A percentile compares a stretch with the other conserved stretches of the same genome.
phyloP scores from a whole-genome alignment of 2,113 vertebrate genomes.

The Podarcis muralis region DNA sequence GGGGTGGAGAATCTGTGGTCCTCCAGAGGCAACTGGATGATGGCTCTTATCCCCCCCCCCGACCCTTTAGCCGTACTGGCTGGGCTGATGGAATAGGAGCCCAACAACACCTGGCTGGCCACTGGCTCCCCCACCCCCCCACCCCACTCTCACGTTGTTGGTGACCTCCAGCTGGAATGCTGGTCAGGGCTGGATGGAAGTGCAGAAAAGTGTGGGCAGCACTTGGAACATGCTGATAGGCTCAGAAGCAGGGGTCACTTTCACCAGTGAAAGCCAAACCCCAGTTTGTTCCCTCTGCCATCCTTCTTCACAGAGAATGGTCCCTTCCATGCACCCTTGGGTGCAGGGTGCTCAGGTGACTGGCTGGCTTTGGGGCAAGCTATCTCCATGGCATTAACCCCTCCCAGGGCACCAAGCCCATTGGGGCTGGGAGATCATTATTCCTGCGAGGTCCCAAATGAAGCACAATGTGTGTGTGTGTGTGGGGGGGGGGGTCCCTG shows the following conservation, averaged over 20 bases:
- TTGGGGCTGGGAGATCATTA: neutral
- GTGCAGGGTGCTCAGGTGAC: neutral
- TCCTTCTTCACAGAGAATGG: neutral
- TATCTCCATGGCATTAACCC: neutral
- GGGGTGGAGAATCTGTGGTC: too few species aligned
- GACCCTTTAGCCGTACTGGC: too few species aligned
- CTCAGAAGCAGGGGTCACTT: neutral
- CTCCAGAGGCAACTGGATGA: too few species aligned
- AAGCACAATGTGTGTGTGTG: neutral
- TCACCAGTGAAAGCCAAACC: neutral
- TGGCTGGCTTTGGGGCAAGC: too few species aligned
- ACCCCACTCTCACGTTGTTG: conserved; percentile 1
- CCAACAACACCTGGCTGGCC: too few species aligned
- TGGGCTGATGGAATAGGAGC: too few species aligned
- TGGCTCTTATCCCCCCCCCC: too few species aligned
- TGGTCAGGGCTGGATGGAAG: conserved; percentile 21
- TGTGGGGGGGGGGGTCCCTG: neutral
- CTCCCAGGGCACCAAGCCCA: neutral
- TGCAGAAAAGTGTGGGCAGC: neutral
- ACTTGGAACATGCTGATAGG: neutral
- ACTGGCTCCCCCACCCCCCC: too few species aligned
- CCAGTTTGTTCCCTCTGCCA: neutral
- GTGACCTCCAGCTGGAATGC: conserved; percentile 29
- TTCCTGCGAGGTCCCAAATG: neutral
- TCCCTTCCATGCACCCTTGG: neutral